Conservation (phyloP, 2,113 vertebrate species). For the Ammodytes marinus region DNA sequence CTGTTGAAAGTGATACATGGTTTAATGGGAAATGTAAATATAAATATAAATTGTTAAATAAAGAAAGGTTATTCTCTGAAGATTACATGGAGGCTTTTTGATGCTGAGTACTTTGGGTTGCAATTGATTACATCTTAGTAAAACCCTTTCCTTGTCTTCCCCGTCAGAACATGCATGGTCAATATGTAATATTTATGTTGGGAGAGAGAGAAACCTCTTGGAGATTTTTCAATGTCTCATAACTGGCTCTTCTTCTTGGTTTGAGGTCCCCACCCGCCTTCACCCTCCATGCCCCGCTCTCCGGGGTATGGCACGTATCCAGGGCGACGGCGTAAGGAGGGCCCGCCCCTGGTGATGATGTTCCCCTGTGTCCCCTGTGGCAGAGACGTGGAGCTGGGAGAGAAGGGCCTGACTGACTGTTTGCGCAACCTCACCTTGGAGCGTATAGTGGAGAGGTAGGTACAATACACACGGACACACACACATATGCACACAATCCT, state of each 20-base stretch:
- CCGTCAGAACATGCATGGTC: background rate
- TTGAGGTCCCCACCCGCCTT: slow-evolving; percentile 67
- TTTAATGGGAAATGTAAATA: too few relatives aligned
- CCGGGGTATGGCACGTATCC: slow-evolving; percentile 90
- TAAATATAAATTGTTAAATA: too few relatives aligned
- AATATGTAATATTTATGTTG: background rate
- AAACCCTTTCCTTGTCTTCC: background rate
- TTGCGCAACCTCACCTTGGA: slow-evolving; percentile 97
- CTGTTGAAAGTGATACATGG: too few relatives aligned
- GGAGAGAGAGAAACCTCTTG: background rate
- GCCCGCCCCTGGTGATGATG: slow-evolving; percentile 85
- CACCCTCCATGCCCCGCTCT: slow-evolving; percentile 67
- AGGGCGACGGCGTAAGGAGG: slow-evolving; percentile 90
- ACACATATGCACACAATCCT: background rate
- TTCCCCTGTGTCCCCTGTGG: slow-evolving; percentile 93
- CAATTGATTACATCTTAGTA: background rate
- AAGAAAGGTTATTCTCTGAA: background rate
- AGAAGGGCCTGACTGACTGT: slow-evolving; percentile 92
- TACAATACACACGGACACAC: background rate
- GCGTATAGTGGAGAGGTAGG: slow-evolving; percentile 93
- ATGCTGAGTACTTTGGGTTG: background rate
- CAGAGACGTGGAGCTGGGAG: slow-evolving; percentile 93
- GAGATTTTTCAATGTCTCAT: background rate
- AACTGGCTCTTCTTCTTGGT: slow-evolving; percentile 1
- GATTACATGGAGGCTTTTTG: background rate